A percentile compares a stretch with the other conserved stretches of the same genome.
phyloP scores from a whole-genome alignment of 2,888 invertebrate genomes.

The Cosmia pyralina region DNA sequence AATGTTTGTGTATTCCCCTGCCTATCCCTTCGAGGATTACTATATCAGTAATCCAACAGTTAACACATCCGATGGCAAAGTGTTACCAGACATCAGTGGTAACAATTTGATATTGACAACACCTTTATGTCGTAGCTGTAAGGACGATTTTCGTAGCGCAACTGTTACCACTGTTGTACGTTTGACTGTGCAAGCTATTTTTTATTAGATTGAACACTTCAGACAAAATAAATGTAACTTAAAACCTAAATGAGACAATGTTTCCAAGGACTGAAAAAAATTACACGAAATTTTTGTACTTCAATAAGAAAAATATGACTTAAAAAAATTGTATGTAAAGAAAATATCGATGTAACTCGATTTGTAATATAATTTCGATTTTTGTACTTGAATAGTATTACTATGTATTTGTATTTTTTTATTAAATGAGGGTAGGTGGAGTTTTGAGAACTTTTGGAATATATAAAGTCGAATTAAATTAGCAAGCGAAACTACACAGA shows the following conservation, averaged over 20 bases:
- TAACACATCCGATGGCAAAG: neutral
- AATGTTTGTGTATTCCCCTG: no score
- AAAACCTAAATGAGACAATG: slow-evolving; percentile 14
- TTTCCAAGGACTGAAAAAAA: slow-evolving; percentile 45
- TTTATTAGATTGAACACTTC: slow-evolving; percentile 14
- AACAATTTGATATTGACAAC: neutral
- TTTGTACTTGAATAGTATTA: slow-evolving; percentile 55
- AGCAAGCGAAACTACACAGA: neutral
- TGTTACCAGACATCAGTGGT: neutral
- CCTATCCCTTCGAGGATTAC: neutral
- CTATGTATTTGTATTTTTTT: slow-evolving; percentile 23
- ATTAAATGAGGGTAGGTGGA: slow-evolving; percentile 23
- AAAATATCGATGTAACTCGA: slow-evolving; percentile 16
- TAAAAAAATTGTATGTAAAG: slow-evolving; percentile 38
- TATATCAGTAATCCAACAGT: neutral
- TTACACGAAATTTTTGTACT: slow-evolving; percentile 48
- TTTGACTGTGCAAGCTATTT: neutral
- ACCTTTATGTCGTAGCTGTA: neutral
- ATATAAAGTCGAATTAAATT: neutral
- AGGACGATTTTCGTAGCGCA: neutral
- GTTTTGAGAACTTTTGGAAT: neutral
- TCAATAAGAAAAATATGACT: slow-evolving; percentile 31
- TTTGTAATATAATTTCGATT: slow-evolving; percentile 33
- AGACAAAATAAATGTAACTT: neutral
- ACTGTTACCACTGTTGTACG: neutral